Evolutionary conservation across 2,797 vertebrate species (phyloP), one percentile per base, ranked within the genome.

Genomic region (Huso huso): DNA sequence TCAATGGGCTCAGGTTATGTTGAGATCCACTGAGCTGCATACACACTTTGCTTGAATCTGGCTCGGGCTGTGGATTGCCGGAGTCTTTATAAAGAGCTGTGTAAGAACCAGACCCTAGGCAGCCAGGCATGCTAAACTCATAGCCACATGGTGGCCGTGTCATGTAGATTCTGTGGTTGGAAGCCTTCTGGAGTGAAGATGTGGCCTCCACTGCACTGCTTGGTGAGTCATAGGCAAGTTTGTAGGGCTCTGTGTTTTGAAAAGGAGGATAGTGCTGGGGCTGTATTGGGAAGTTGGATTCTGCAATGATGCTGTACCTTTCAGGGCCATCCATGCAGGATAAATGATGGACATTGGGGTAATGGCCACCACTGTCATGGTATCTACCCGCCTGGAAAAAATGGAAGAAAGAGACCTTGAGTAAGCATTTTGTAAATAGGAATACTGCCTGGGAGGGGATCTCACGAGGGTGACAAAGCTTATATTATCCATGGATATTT

Each of bases 111-210:
- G 92, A 80, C 62, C 79, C 80, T 66, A 91, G 72, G 60, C 92
- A 94, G 48, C 88, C 78, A 51, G 93, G 89, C 51, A 86, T 81
- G 62, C 87, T 72, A 73, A 93, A 93, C 55, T 98, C 94, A 0
- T 95, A 97, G 65, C 87, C 80, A 72, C 87, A 89, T 51, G 83
- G 65, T 0, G 93, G 81, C 65, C 88, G 82, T 11, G 92, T 73
- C 82, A 94, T 67, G 61, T 89, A 95, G 69, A 95, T 79, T 66
- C 90, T 89, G 51, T 92, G 83, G 69, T 90, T 92, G 59, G 89
- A 57, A 59, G 87, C 85, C 79, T 94, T 97, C 66, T 92, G 88
- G 52, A 95, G 83, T 0, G 88, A 67, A 0, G 79, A 73, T 0
- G 87, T 51, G 23, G 84, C 49, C 2, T 95, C 93, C 51, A 84